Evolutionary conservation across 2,888 invertebrate species (phyloP).

Genomic region (Spodoptera littoralis): DNA sequence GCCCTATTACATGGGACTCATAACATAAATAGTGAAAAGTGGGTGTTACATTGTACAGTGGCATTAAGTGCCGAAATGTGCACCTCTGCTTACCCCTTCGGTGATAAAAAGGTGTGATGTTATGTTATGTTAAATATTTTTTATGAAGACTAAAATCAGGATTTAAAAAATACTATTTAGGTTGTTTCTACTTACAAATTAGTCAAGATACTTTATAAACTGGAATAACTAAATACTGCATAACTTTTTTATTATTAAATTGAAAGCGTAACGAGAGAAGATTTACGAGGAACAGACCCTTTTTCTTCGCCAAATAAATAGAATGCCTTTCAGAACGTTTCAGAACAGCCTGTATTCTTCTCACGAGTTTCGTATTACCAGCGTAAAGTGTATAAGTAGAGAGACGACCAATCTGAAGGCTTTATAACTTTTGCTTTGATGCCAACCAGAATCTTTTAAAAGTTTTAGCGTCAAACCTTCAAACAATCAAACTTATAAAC

Average conservation of each 20-base stretch:
- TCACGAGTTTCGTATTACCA: slow-evolving; percentile 72
- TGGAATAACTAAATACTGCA: slow-evolving; percentile 27
- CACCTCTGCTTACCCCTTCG: no score
- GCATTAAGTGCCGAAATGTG: no score
- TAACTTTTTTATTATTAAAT: slow-evolving; percentile 28
- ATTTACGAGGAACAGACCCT: slow-evolving; percentile 53
- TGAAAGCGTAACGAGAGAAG: slow-evolving; percentile 54
- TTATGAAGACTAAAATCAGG: no score
- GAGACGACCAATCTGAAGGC: slow-evolving; percentile 55
- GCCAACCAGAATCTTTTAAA: slow-evolving; percentile 61
- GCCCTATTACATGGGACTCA: no score
- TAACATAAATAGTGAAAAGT: no score
- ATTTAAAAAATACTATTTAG: no score
- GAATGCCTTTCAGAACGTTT: slow-evolving; percentile 52
- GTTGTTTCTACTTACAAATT: slow-evolving; percentile 7
- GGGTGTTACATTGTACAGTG: no score
- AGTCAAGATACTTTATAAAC: slow-evolving; percentile 24
- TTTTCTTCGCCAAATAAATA: slow-evolving; percentile 56
- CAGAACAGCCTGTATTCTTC: slow-evolving; percentile 67
- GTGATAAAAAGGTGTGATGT: no score
- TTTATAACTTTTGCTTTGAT: slow-evolving; percentile 67
- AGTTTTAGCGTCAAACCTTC: slow-evolving; percentile 64
- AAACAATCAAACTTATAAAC: slow-evolving; percentile 57
- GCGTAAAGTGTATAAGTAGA: slow-evolving; percentile 64
- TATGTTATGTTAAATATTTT: no score